phyloP scores from a whole-genome alignment of 92 coral and sea anemone species.

The Porites lobata region DNA sequence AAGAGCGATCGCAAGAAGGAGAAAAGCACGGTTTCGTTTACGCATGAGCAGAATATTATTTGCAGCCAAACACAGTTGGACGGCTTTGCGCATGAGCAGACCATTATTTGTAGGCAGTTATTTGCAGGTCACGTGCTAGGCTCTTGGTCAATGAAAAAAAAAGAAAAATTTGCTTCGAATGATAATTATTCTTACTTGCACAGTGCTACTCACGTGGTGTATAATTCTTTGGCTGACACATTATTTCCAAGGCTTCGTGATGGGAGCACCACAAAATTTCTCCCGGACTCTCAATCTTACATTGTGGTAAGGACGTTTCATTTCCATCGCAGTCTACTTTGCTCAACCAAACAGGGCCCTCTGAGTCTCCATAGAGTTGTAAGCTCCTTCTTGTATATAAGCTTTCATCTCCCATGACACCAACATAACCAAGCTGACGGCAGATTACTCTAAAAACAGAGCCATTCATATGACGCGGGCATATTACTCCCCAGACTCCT shows the following conservation, averaged over 20 bases:
- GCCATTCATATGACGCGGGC: constrained; percentile 35
- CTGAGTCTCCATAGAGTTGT: constrained; percentile 15
- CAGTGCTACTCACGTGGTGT: constrained; percentile 28
- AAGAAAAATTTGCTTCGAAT: no score
- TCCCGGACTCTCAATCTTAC: constrained; percentile 26
- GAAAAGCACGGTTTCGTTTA: no score
- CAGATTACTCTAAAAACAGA: constrained; percentile 35
- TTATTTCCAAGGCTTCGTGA: constrained; percentile 21
- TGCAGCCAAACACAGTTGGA: no score
- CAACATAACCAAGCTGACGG: constrained; percentile 39
- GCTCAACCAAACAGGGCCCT: constrained; percentile 40
- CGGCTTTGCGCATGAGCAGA: no score
- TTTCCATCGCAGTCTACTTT: constrained; percentile 36
- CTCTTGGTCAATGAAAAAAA: no score
- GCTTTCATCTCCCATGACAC: constrained; percentile 24
- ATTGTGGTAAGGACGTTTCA: constrained; percentile 31
- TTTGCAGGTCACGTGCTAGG: no score
- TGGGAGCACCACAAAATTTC: constrained; percentile 19
- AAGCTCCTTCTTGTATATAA: not conserved
- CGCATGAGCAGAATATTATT: no score
- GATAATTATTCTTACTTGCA: no score
- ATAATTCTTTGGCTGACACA: constrained; percentile 44
- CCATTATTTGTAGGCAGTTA: no score
- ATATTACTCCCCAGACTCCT: constrained; percentile 53
- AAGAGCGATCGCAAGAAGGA: no score